Evolutionary conservation across 2,113 vertebrate species (phyloP), one percentile per base, ranked within the genome.

Genomic region (Calyptommatus sinebrachiatus): DNA sequence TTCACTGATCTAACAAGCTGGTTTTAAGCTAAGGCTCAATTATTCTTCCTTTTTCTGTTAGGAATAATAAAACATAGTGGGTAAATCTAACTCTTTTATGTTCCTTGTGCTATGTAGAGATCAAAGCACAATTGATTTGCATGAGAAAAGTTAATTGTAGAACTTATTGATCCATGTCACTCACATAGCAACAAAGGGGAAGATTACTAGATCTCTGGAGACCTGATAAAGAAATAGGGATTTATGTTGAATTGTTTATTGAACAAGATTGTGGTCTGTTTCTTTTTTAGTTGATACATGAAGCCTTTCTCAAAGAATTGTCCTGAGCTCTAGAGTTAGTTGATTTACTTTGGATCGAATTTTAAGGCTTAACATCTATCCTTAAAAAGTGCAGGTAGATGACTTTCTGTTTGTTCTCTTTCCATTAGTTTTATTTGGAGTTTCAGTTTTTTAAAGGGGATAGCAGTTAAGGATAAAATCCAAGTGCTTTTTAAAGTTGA

Each of bases 121-220:
- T 78, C 71, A 78, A 16, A 26, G 71, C 20, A 48, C n/a, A 73
- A 48, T 48, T 73, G 62, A 68, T 83, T 78, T 78, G 70, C 70
- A 83, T 68, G 62, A 78, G 63, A 83, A 83, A 68, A 60, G 70
- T 57, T 78, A 72, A 82, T 70, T 70, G 74, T 71, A 61, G 73
- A 76, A 48, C 57, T 75, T 82, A 83, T 83, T 83, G 76, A 83
- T 83, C 69, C 71, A 66, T 78, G 81, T 78, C 81, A 83, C 35
- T 78, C 70, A 60, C 10, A 67, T 46, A 31, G 35, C 71, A 78
- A 45, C 50, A 45, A 46, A 78, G 62, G 53, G 41, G 81, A 73
- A 83, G 81, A 78, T 78, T 68, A 83, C 76, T 73, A 31, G 70
- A 73, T 83, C 76, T 73, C 71, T 45, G 50, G 70, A 73, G 81